phyloP scores from a whole-genome alignment of 2,888 invertebrate species.

The Sepiola atlantica region DNA sequence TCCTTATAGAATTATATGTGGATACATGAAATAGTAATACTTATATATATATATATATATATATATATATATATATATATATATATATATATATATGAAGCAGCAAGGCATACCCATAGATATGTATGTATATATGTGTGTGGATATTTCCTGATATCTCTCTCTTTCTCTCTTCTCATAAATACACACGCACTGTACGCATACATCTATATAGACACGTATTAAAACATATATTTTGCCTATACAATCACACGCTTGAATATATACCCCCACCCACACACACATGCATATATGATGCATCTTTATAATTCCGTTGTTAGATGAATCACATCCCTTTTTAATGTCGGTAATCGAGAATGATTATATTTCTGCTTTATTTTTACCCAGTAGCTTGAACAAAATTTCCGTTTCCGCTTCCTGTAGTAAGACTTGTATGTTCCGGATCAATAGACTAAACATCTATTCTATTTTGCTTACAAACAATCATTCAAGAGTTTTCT shows the following conservation, averaged over 20 bases:
- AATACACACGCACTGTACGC: no score
- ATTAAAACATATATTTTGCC: no score
- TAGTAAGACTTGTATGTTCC: not conserved
- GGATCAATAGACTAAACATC: not conserved
- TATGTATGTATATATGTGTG: not conserved
- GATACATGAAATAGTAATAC: no score
- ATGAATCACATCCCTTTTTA: not conserved
- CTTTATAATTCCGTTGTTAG: not conserved
- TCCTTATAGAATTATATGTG: no score
- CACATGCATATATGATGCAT: not conserved
- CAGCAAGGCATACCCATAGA: no score
- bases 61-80: not conserved
- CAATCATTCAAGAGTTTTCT: not conserved
- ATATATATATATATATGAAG: not conserved
- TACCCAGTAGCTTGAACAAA: not conserved
- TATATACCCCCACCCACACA: not conserved
- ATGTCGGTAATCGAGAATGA: not conserved
- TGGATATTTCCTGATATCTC: no score
- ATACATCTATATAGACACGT: not conserved
- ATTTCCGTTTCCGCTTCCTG: conserved; percentile 8
- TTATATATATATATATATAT: not conserved
- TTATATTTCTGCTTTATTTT: not conserved
- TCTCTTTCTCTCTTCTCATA: no score
- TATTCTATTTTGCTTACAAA: conserved; percentile 21
- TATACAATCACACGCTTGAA: not conserved